Base-by-base conservation (phyloP, 2,888 invertebrate genomes). In the Patella pellucida region DNA sequence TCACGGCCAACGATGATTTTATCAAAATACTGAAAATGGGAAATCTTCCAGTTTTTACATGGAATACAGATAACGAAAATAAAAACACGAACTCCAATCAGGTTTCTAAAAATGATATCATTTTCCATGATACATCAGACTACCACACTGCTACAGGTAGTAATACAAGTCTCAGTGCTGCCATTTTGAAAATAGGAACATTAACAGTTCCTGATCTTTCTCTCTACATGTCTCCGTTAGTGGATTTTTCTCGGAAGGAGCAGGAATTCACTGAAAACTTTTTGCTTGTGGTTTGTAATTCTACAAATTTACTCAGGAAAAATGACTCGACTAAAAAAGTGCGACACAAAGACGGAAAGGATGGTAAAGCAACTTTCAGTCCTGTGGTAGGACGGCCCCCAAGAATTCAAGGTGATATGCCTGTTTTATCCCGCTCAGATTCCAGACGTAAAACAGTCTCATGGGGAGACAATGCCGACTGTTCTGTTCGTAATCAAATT, bases 391-490 rank as follows among this genome's bases (percentile, higher is more conserved):
- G 79, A 19, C 69, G 81, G 19, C 81, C 80, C 3, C 80, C 80
- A 41, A 75, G 72, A 52, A 75, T 74, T 41, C 78, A 77, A 31
- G 74, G 79, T 14, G 78, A 78, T 54, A 87, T 87, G 68, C 86
- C 86, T 0, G 86, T 86, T 5, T 79, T 87, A 54, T 85, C 86
- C 12, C 78, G 87, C 23, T 78, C 82, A 27, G 89, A 89, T 77
- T 86, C 88, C 1, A 84, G 87, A 69, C 81, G 88, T 15, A 89
- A 89, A 74, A 86, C 88, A 52, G 90, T 90, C 19, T 89, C 90
- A 4, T 90, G 90, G 90, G 88, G 89, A 4, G 90, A 90, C 76
- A 86, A 88, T 54, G 88, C 85, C 14, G 88, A 90, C 72, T 83
- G 83, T 52, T 85, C 87, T 14, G 85, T 89, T 31, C 84, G 86